Conservation (phyloP, 2,113 vertebrate genomes). For the Rattus norvegicus region DNA sequence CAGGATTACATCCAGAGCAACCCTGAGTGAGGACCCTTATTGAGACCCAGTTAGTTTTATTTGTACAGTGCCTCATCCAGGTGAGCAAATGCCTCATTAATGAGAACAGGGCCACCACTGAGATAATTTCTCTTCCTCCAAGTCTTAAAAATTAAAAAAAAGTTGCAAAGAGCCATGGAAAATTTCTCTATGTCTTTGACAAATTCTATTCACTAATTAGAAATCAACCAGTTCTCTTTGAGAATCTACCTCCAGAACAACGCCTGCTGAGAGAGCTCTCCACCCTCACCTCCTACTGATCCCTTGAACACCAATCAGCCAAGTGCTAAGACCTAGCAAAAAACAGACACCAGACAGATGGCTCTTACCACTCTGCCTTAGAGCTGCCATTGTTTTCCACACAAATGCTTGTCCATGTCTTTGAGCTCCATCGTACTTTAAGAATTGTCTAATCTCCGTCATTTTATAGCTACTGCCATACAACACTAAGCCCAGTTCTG, state of each 20-base stretch:
- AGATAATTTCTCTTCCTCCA: constrained; percentile 60
- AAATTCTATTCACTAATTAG: constrained; percentile 55
- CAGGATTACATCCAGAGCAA: constrained; percentile 39
- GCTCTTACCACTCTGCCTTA: neutral
- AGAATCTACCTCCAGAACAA: neutral
- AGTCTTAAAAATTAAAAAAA: constrained; percentile 52
- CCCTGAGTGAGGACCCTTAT: neutral
- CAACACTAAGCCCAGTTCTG: neutral
- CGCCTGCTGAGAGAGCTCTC: neutral
- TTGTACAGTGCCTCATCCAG: constrained; percentile 30
- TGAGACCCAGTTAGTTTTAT: constrained; percentile 14
- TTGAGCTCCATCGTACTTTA: neutral
- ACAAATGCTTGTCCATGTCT: neutral
- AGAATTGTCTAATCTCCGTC: neutral
- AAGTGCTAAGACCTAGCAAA: neutral
- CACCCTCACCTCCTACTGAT: neutral
- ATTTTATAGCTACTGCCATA: neutral
- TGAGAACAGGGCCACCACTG: constrained; percentile 53
- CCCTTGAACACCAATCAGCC: neutral
- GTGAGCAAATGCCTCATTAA: constrained; percentile 62
- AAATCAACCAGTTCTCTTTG: constrained; percentile 49
- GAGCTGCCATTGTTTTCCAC: neutral
- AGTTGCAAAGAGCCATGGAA: constrained; percentile 36
- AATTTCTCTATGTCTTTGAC: constrained; percentile 22
- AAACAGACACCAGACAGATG: neutral